Base-by-base conservation (phyloP, 2,113 vertebrate genomes). In the crab-eating macaque (Macaca fascicularis) region DNA sequence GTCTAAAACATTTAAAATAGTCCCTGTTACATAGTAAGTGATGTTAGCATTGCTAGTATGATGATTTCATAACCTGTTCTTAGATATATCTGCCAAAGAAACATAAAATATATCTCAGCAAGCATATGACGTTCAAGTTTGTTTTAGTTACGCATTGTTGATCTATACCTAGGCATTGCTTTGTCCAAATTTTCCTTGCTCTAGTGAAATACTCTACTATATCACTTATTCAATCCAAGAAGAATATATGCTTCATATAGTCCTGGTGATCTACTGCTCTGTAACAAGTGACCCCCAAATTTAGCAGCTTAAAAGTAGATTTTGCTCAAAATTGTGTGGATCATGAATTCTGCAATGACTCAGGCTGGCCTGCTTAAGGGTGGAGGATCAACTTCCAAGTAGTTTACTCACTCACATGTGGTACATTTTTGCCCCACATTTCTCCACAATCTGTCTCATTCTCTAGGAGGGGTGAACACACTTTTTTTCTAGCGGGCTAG, bases 131-230 rank as follows among this genome's bases (percentile, higher is more conserved):
- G 5, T 64, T 10, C 40, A 14, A 23, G 32, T 43, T 50, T 84
- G 27, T 8, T 72, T 48, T 32, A 8, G 13, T 45, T 40, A 38
- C 32, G 35, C 2, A 8, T 13, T 19, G 2, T 55, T 25, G 30
- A 48, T 19, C 4, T 76, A 8, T 11, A 38, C 32, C 8, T 38
- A 13, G 6, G 8, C 2, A 6, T 9, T 30, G 11, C 16, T 78
- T 78, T 78, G 38, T 13, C n/a, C 79, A 90, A 43, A 50, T 38
- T 19, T 52, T 50, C 38, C 19, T 89, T 14, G 20, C 38, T 35
- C 40, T 43, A 5, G 0, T 5, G 10, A 55, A 50, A 64, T 25
- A 19, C 5, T 64, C 13, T 30, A 17, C n/a, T 22, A 7, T 1
- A 27, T 16, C 9, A 45, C 35, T 20, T 57, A 16, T 30, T 40